Conservation (phyloP, 2,797 vertebrate genomes). For the Enteromius viviparus region DNA sequence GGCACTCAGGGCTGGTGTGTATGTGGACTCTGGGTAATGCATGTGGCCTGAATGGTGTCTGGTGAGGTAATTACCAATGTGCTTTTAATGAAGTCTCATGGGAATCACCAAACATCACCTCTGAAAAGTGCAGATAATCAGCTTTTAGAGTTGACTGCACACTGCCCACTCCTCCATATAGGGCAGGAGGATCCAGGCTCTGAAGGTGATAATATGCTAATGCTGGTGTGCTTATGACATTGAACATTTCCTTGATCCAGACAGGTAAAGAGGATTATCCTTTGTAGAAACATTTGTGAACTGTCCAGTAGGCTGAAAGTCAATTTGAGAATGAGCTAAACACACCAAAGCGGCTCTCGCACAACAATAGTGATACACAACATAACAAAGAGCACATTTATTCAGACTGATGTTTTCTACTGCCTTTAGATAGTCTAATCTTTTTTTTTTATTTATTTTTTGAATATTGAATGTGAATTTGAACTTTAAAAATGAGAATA, state of each 20-base stretch:
- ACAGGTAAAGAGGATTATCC: slow-evolving; percentile 34
- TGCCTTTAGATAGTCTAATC: background rate
- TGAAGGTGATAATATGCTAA: slow-evolving; percentile 25
- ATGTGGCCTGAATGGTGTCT: slow-evolving; percentile 51
- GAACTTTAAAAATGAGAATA: background rate
- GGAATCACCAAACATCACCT: slow-evolving; percentile 57
- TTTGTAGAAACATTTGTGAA: background rate
- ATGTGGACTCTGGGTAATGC: slow-evolving; percentile 19
- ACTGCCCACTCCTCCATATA: background rate
- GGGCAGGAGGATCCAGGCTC: slow-evolving; percentile 28
- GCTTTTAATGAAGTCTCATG: slow-evolving; percentile 59
- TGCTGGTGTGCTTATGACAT: slow-evolving; percentile 14
- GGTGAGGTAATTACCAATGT: slow-evolving; percentile 60
- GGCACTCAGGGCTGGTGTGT: slow-evolving; percentile 44
- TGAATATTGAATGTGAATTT: background rate
- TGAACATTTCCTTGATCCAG: background rate
- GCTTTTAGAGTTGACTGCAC: slow-evolving; percentile 46
- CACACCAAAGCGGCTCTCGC: background rate
- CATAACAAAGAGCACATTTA: background rate
- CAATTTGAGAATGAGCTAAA: background rate
- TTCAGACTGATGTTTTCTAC: background rate
- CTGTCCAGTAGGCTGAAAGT: background rate
- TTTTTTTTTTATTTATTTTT: background rate
- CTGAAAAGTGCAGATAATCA: slow-evolving; percentile 57
- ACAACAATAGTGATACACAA: background rate